A percentile compares a stretch with the other conserved stretches of the same genome.
These are phyloP conservation scores for Onychorhynchus coronatus DNA, from an alignment of 2,113 vertebrate species.

Conservation along the genomic window DNA sequence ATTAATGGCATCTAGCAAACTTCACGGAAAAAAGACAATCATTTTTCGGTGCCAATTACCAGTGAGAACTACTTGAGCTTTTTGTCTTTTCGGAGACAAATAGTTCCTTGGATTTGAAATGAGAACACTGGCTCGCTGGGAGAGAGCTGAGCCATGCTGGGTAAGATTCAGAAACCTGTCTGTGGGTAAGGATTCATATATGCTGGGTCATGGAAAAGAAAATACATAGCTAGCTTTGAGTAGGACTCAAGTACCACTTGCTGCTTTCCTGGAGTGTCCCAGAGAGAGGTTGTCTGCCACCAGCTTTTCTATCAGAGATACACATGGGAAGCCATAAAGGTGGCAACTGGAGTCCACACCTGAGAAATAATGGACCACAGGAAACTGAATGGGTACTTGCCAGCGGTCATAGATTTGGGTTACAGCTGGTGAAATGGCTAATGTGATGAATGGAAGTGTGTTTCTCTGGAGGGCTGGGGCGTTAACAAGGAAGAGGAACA, in stretches of 20 bases:
- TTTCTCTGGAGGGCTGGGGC: background rate
- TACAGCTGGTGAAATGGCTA: background rate
- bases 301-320: background rate
- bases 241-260: background rate
- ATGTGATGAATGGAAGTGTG: background rate
- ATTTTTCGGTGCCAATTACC: background rate
- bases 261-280: background rate
- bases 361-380: background rate
- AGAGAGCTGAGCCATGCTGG: background rate
- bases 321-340: background rate
- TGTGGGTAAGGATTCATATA: background rate
- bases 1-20: background rate
- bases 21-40: background rate
- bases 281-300: background rate
- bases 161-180: background rate
- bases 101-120: background rate
- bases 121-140: background rate
- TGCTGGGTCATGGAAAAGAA: background rate
- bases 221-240: background rate
- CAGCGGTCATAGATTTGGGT: background rate
- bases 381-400: background rate
- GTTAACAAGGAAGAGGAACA: background rate
- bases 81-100: background rate
- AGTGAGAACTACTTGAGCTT: background rate
- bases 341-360: background rate